Base-by-base conservation (phyloP, 2,888 invertebrate species). In the Phalera bucephala region DNA sequence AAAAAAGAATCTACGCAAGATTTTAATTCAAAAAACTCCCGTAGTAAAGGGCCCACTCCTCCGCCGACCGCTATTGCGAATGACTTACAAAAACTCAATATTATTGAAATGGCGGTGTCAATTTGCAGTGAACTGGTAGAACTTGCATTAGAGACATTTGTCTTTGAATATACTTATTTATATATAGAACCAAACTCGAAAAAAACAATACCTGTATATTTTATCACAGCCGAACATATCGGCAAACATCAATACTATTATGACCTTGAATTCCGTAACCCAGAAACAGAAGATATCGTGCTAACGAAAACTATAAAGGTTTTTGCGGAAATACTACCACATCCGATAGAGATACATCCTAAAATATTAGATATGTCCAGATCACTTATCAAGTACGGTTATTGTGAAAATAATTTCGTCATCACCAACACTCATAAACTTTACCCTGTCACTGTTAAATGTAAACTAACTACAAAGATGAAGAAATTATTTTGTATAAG, bases 191-290 rank as follows among this genome's bases (percentile, higher is more conserved):
- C 77, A 2, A 43, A 62, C 40, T 59, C 72, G 15, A 72, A 61
- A 35, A 47, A 36, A 8, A 52, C 48, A 6, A 60, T 79, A 19
- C 48, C 61, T 13, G 66, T 84, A 10, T 69, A 65, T 49, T 79
- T 86, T 32, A 74, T 63, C 6, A 80, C 81, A 66, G 51, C 60
- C 12, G 78, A 79, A 46, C 53, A 69, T 27, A 66, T 67, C 33
- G 87, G 87, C n/a, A 67, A 53, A 31, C 82, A 87, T 53, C 82
- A 87, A 31, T 53, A 59, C 35, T 72, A 60, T 36, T 88, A 79
- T 44, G 71, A 80, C 40, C 52, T 86, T 14, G 54, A 72, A 30
- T 72, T 84, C 40, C 58, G 45, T 31, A 68, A 80, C 30, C 42
- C 58, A 8, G 31, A 58, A 17, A 71, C 72, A 5, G 53, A 72